Evolutionary conservation across 2,113 vertebrate species (phyloP).

Genomic region (Periophthalmus modestus): DNA sequence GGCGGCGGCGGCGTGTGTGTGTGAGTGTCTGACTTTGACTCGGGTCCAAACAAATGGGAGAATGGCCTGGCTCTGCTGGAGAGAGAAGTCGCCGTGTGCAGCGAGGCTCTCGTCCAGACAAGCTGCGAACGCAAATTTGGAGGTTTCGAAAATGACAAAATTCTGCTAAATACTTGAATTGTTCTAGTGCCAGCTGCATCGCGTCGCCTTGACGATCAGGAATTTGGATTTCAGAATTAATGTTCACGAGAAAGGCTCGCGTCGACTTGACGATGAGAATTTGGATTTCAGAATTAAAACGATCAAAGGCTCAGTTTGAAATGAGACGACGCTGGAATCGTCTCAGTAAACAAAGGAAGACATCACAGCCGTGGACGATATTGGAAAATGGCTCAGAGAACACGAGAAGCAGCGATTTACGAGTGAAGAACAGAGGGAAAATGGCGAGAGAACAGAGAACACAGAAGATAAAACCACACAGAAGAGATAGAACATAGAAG

Average conservation of each 20-base stretch:
- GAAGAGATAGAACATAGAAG: no score
- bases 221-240: neutral
- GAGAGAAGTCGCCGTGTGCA: constrained; percentile 50
- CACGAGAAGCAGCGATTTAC: no score
- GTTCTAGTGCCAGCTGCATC: constrained; percentile 25
- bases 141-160: constrained; percentile 41
- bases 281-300: no score
- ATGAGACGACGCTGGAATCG: no score
- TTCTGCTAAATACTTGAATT: constrained; percentile 19
- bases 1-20: constrained; percentile 36
- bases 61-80: constrained; percentile 62
- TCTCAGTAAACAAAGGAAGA: no score
- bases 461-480: no score
- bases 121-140: constrained; percentile 57
- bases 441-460: no score
- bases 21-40: constrained; percentile 46
- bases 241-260: neutral
- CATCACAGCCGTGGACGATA: no score
- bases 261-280: no score
- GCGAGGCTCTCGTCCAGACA: constrained; percentile 64
- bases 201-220: constrained; percentile 3
- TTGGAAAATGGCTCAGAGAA: no score
- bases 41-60: constrained; percentile 62
- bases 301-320: no score
- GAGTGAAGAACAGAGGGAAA: no score